A percentile compares a stretch with the other conserved stretches of the same genome.
Conservation (phyloP, 2,797 vertebrate genomes). For the Poliocrania exsul region DNA sequence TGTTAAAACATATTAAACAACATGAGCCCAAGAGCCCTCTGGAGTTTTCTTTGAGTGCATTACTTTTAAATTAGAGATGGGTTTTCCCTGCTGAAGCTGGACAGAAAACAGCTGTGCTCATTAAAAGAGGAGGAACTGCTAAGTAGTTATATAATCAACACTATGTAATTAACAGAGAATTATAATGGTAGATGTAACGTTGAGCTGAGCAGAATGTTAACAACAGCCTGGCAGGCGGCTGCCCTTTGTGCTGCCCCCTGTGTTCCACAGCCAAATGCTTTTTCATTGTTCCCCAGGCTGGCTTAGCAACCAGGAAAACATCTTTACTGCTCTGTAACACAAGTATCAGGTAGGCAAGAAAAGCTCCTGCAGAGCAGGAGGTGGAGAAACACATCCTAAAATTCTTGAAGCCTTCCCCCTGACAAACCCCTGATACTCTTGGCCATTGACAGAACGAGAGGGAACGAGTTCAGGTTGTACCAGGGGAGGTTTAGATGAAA, state of each 20-base stretch:
- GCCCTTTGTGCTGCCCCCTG: background rate
- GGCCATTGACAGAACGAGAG: background rate
- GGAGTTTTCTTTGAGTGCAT: constrained; percentile 53
- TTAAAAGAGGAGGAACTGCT: constrained; percentile 70
- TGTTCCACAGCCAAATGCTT: background rate
- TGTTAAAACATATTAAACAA: constrained; percentile 39
- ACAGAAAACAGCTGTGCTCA: constrained; percentile 75
- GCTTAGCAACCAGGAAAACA: accelerated
- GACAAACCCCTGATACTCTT: background rate
- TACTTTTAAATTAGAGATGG: constrained; percentile 69
- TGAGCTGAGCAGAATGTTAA: constrained; percentile 20
- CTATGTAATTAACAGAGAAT: constrained; percentile 67
- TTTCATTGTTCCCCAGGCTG: background rate
- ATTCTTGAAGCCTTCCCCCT: background rate
- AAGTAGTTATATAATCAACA: constrained; percentile 69
- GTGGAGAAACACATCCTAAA: background rate
- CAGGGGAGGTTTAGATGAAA: background rate
- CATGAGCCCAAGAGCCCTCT: constrained; percentile 39
- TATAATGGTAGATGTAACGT: constrained; percentile 34
- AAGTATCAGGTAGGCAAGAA: background rate
- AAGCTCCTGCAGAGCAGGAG: background rate
- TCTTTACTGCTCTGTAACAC: accelerated
- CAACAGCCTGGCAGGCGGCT: background rate
- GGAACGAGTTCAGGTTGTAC: background rate
- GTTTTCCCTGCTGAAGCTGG: constrained; percentile 66